Base-by-base conservation (phyloP, 1,140 invertebrate species). In the Aphis craccivora region DNA sequence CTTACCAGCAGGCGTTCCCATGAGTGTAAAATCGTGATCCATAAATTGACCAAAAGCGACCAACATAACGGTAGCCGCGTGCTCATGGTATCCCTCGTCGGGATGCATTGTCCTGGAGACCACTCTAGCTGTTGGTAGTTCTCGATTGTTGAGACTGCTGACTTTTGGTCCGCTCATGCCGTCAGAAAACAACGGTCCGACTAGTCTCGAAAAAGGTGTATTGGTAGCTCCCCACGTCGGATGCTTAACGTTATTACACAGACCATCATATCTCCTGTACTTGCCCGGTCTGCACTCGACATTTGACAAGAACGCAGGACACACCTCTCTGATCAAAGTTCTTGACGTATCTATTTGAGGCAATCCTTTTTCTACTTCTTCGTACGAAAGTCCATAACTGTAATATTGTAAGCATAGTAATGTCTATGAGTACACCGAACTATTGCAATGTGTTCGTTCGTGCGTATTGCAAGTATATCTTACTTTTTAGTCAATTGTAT, bases 201-300 rank as follows among this genome's bases (percentile, higher is more conserved):
- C 94, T n/a, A 98, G 95, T 93, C 99, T 94, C 8, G 94, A 95
- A 95, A 99, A 98, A 14, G 98, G 96, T 84, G 97, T 97, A 51
- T 98, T 97, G 60, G 98, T 96, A 90, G 97, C 97, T 11, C 99
- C 99, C 98, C 98, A 99, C 22, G 97, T 96, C 11, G 98, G 97
- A 95, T 99, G 97, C 83, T 98, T 96, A 0, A 99, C 97, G 95
- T 99, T 99, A 95, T 99, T 99, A 95, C 99, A 99, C 95, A 98
- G 97, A 0, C 98, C 99, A 81, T 97, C 98, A 30, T 97, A 97
- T 55, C 97, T 97, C 90, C 99, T 96, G 95, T 99, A 99, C 94
- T 99, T 98, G 40, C 98, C 98, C 9, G 98, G 96, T 51, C 97
- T 96, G 94, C 98, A 99, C 95, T 98, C 97, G 2, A 98, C 97